Percentiles rank a stretch among this genome's conserved stretches.
These are phyloP conservation scores for Liparis tanakae DNA, from an alignment of 2,797 vertebrate genomes.

Conservation along the genomic window DNA sequence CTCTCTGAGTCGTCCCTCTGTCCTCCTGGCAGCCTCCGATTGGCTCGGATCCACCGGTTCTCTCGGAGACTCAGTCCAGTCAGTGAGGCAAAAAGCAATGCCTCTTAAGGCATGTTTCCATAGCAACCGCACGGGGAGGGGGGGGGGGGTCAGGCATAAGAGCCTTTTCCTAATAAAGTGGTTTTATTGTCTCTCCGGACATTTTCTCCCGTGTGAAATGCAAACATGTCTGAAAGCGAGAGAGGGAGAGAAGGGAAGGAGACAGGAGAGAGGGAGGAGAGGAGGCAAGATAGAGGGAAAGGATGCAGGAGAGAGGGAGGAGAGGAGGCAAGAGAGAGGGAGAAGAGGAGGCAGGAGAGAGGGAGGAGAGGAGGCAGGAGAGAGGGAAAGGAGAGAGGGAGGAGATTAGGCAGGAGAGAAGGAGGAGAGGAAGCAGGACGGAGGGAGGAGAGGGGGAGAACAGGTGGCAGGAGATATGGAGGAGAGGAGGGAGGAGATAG, in stretches of 20 bases:
- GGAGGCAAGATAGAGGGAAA: neutral
- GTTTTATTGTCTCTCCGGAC: conserved; percentile 58
- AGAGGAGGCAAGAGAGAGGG: too few species aligned
- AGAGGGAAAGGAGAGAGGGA: too few species aligned
- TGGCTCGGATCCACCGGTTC: conserved; percentile 56
- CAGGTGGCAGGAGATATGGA: too few species aligned
- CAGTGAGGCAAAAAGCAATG: conserved; percentile 22
- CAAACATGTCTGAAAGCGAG: conserved; percentile 49
- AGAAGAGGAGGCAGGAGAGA: too few species aligned
- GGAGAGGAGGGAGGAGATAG: too few species aligned
- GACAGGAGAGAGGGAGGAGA: neutral
- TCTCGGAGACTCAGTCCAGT: conserved; percentile 51
- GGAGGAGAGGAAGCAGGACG: too few species aligned
- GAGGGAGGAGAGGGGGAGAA: too few species aligned
- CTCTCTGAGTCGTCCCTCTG: conserved; percentile 5
- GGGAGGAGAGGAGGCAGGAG: too few species aligned
- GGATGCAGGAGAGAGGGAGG: too few species aligned
- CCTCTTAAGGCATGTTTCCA: conserved; percentile 65
- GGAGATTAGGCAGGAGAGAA: too few species aligned
- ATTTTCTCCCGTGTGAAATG: conserved; percentile 42
- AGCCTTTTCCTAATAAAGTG: conserved; percentile 72
- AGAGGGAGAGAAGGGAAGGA: conserved; percentile 2
- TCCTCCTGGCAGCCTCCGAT: conserved; percentile 49
- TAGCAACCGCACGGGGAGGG: conserved; percentile 53
- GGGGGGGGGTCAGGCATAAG: conserved; percentile 53